phyloP scores from a whole-genome alignment of 2,888 invertebrate species.

The Seladonia tumulorum region DNA sequence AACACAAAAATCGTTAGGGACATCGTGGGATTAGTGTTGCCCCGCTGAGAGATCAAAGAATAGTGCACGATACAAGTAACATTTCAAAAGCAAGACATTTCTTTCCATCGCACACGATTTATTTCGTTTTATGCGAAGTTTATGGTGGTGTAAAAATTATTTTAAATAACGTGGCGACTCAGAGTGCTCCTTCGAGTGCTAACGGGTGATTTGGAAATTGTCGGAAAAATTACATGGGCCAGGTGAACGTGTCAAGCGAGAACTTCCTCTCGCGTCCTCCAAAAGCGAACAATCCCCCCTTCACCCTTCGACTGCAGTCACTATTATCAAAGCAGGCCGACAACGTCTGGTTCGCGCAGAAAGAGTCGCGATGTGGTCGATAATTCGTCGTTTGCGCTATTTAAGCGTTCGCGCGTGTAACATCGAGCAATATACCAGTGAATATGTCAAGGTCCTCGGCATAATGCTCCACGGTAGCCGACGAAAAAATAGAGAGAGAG shows the following conservation, averaged over 20 bases:
- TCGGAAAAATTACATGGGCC: background rate
- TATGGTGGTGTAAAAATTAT: too few relatives aligned
- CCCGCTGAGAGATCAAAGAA: too few relatives aligned
- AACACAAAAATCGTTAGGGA: too few relatives aligned
- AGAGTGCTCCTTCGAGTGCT: background rate
- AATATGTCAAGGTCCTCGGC: constrained; percentile 58
- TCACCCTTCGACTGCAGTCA: background rate
- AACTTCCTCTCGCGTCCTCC: background rate
- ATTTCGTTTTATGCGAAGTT: too few relatives aligned
- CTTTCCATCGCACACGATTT: too few relatives aligned
- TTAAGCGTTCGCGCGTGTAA: constrained; percentile 57
- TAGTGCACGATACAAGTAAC: too few relatives aligned
- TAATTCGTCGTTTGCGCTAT: constrained; percentile 63
- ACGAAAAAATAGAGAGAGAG: constrained; percentile 10
- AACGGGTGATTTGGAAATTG: background rate
- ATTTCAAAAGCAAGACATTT: too few relatives aligned
- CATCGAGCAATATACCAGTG: constrained; percentile 51
- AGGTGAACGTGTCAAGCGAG: background rate
- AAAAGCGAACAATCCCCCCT: background rate
- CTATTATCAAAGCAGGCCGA: constrained; percentile 22
- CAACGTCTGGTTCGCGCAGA: constrained; percentile 27
- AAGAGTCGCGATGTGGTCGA: constrained; percentile 49
- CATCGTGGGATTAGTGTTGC: too few relatives aligned
- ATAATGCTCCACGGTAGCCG: constrained; percentile 26
- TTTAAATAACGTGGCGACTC: background rate